Base-by-base conservation (phyloP, 2,797 vertebrate species). In the Fistularia tabacaria region DNA sequence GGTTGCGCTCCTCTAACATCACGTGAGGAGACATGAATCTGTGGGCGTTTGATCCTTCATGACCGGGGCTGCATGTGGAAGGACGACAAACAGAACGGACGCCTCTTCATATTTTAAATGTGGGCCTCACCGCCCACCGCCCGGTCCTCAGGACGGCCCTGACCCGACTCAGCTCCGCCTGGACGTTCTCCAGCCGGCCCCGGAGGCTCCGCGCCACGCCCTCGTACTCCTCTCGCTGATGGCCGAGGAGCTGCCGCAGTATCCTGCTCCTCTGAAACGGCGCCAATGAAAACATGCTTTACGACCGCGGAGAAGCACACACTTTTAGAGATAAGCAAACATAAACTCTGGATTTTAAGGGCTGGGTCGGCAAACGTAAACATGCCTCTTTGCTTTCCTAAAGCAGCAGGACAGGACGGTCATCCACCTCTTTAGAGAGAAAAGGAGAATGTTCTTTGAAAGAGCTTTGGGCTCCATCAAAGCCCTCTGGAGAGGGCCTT, bases 111-210 rank as follows among this genome's bases (percentile, higher is more conserved):
- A 39, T 7, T 49, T 43, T 1, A 69, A 14, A 45, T 13, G 12
- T 14, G 10, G n/a, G 38, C 76, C 74, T 77, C 40, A 95, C 94
- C 93, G 1, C 90, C n/a, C n/a, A n/a, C n/a, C n/a, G 92, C 64
- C 87, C 82, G 36, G 83, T 78, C 71, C 86, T 91, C 39, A 94
- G 65, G 7, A 84, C 83, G 47, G 71, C 76, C 69, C 82, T 91
- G 62, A 90, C 88, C 79, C 90, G 87, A 14, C 93, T 87, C 45
- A 95, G 78, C 60, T 94, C 92, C 3, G 80, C 66, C 1, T 80
- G 84, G 9, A 85, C 74, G 10, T 73, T 85, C 62, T 84, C 91
- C 14, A 95, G 76, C 38, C 90, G 90, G 70, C 83, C 75, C 85
- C 87, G 92, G 49, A 94, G 85, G 41, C 87, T 87, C 64, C 81